Evolutionary conservation across 2,797 vertebrate species (phyloP), one percentile per base, ranked within the genome.

Genomic region (Eleutherodactylus coqui): DNA sequence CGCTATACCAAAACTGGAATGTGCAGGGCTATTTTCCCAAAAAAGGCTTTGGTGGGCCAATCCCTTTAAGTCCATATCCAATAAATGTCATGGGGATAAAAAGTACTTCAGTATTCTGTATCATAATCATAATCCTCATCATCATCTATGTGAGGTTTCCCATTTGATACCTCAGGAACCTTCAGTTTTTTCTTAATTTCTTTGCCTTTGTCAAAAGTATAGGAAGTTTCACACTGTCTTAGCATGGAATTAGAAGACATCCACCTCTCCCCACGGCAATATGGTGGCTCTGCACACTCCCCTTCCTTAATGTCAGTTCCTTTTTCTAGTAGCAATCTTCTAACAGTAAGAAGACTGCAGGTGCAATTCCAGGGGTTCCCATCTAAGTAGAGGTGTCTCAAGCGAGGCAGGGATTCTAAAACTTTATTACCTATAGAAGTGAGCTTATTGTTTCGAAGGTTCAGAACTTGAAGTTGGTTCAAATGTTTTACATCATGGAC

Each of bases 281-380:
- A 92, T 4, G 92, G 90, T 1, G 93, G 93, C 0, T 92, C 92
- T 0, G 24, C 92, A 2, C 95, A 96, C 45, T 94, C 91, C 29
- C 95, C 95, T 53, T 92, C 93, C 82, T 89, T 89, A 75, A 95
- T 93, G 41, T 96, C 95, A 0, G 93, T 95, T 36, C 93, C 92
- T 86, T 94, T 94, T 83, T 92, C 92, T 79, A 92, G 88, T 88
- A 96, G 89, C 0, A 81, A 83, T 77, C 89, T 93, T 89, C 94
- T 93, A 3, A 90, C 93, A 79, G 89, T 89, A 36, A 95, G 87
- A 43, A 96, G 94, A 58, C 93, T 92, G 36, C 95, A 96, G 34
- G 93, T 95, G 88, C 94, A 96, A 76, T 96, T 96, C 95, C 95
- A 96, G 0, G 94, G 93, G 82, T 96, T 96, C 58, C 94, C 95